Base-by-base conservation (phyloP, 2,888 invertebrate species). In the Hermaeophaga mercurialis region DNA sequence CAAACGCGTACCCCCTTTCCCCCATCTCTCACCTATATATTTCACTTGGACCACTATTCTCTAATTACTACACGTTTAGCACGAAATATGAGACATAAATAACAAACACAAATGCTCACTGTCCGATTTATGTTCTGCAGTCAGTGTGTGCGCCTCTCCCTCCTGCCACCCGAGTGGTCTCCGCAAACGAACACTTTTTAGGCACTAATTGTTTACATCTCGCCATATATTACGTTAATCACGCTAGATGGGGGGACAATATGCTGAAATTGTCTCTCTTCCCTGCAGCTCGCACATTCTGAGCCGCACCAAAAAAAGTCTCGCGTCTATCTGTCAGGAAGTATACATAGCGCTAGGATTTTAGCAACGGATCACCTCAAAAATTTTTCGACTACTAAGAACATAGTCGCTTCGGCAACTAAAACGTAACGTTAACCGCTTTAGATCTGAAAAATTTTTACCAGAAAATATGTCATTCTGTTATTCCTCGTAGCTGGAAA, bases 11-110 rank as follows among this genome's bases (percentile, higher is more conserved):
- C 45, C 17, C 28, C 34, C 70, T 70, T 39, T 12, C 28, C 34
- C 70, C 70, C 66, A 66, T 70, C 72, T 69, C 71, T 73, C 69
- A 70, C 72, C 73, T 72, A 76, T 76, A n/a, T n/a, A 76, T 75
- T 75, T 77, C 74, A 76, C 73, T 67, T 73, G 72, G 71, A 76
- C 78, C 77, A 72, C 78, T 76, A 75, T 78, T 76, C 77, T 77
- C 77, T 77, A 78, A 78, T 78, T 78, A 78, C 78, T 70, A 68
- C 70, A 73, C 75, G 75, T 76, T 78, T 76, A 76, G 73, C 71
- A 69, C 75, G 72, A 78, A 78, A 77, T 78, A 78, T 78, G 77
- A 77, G 74, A 70, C 76, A 78, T 78, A 77, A 76, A 78, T 78
- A 75, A 75, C 73, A 65, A 67, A 67, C 70, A 70, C 74, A 73